Evolutionary conservation across 2,113 vertebrate genomes (phyloP).

Genomic region (Tricholaema leucomelas): DNA sequence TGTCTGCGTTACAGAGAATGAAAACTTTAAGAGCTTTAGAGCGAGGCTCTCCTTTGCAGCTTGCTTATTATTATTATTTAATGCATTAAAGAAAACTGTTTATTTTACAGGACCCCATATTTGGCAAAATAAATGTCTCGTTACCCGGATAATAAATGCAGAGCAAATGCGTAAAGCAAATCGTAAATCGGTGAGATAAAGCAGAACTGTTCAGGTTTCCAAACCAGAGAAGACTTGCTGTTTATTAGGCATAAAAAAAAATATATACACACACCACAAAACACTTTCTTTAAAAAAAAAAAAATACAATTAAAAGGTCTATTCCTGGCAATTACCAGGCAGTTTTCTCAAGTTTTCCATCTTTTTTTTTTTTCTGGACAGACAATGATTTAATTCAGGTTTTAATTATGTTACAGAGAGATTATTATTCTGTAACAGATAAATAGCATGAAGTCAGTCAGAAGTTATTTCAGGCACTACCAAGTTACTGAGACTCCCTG

Average conservation of each 20-base stretch:
- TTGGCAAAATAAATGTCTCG: neutral
- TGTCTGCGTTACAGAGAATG: accelerated
- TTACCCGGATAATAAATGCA: neutral
- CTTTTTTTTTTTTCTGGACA: neutral
- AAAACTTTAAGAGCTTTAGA: neutral
- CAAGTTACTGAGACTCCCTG: neutral
- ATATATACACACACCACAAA: neutral
- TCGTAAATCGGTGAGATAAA: neutral
- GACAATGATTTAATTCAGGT: conserved; percentile 12
- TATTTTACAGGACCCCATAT: neutral
- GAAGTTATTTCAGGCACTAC: conserved; percentile 25
- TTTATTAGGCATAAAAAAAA: conserved; percentile 4
- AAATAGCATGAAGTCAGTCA: conserved; percentile 22
- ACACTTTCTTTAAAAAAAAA: neutral
- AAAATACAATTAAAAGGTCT: neutral
- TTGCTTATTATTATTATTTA: neutral
- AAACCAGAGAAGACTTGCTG: neutral
- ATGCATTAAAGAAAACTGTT: neutral
- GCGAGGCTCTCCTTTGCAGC: neutral
- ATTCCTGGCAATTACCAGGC: neutral
- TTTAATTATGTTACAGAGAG: conserved; percentile 17
- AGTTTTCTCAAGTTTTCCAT: neutral
- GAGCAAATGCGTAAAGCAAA: neutral
- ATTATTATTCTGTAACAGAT: conserved; percentile 12
- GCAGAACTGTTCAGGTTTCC: neutral